Evolutionary conservation across 2,113 vertebrate genomes (phyloP).

Genomic region (Sturnira hondurensis): DNA sequence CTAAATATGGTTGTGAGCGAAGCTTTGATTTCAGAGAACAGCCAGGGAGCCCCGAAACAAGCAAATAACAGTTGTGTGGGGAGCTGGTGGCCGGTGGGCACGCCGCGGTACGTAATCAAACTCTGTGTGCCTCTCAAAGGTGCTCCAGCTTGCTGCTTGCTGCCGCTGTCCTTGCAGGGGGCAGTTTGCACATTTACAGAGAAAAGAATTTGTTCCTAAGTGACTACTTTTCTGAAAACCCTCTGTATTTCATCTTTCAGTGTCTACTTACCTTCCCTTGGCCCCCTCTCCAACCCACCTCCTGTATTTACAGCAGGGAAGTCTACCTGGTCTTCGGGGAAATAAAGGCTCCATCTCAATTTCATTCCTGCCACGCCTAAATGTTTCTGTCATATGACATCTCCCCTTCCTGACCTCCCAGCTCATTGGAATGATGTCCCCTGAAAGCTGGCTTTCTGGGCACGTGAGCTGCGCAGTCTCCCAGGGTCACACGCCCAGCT

Average conservation of each 20-base stretch:
- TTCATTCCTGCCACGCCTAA: neutral
- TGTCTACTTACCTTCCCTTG: neutral
- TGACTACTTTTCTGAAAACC: neutral
- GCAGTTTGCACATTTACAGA: neutral
- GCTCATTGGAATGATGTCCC: neutral
- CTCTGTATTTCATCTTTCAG: neutral
- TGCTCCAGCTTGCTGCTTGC: neutral
- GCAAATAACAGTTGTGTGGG: constrained; percentile 12
- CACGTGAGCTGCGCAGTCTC: neutral
- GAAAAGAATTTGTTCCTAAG: neutral
- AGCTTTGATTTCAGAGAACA: constrained; percentile 54
- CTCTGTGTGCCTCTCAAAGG: neutral
- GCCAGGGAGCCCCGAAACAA: neutral
- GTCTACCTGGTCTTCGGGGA: neutral
- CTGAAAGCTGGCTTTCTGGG: neutral
- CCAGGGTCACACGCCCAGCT: neutral
- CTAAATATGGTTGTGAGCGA: constrained; percentile 45
- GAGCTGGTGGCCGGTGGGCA: neutral
- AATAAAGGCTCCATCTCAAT: neutral
- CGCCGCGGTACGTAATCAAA: neutral
- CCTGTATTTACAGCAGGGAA: neutral
- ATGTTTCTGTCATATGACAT: neutral
- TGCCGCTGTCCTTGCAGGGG: neutral
- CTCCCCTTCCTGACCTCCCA: neutral
- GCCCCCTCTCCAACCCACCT: neutral